Conservation (phyloP, 1,140 invertebrate genomes). For the Camponotus pennsylvanicus region DNA sequence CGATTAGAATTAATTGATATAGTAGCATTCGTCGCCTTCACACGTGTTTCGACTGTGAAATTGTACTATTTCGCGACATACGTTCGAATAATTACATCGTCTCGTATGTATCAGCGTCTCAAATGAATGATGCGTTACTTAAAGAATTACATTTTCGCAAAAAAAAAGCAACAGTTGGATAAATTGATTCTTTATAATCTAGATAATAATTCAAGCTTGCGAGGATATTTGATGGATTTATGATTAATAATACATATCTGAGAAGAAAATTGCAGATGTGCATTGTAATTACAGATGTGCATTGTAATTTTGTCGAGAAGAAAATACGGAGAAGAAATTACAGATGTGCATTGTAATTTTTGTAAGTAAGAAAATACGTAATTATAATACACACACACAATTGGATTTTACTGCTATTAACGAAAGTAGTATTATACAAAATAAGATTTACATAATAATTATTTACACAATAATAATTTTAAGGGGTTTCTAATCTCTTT, state of each 20-base stretch:
- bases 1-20: constrained; percentile 44
- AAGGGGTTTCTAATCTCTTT: neutral
- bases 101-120: neutral
- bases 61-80: constrained; percentile 32
- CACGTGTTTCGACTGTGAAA: constrained; percentile 47
- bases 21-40: constrained; percentile 9
- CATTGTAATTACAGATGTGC: too few relatives aligned
- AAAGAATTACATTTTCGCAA: neutral
- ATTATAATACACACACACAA: neutral
- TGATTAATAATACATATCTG: too few relatives aligned
- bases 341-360: too few relatives aligned
- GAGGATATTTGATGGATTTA: neutral
- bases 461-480: neutral
- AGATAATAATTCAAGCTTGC: neutral
- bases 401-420: too few relatives aligned
- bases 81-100: constrained; percentile 45
- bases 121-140: constrained; percentile 8
- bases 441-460: neutral
- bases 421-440: too few relatives aligned
- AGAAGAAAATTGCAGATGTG: too few relatives aligned
- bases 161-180: neutral
- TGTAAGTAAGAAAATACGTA: too few relatives aligned
- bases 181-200: constrained; percentile 7
- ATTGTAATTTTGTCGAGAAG: too few relatives aligned
- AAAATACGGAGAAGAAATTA: too few relatives aligned